These are phyloP conservation scores for Sciurus niger DNA, from an alignment of 2,113 vertebrate genomes.

Conservation along the genomic window DNA sequence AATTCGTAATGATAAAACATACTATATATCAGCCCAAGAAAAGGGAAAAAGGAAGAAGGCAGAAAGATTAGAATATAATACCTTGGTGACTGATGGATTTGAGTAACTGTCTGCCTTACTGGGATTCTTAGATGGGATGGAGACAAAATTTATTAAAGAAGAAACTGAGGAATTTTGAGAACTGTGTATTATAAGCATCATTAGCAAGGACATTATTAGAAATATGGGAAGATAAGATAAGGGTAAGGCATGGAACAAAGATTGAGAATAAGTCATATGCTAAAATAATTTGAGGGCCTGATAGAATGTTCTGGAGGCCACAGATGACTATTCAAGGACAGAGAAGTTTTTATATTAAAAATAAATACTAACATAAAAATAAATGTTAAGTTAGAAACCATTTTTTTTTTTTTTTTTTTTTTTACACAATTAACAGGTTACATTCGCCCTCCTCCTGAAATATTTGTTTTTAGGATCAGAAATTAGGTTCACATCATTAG, in stretches of 20 bases:
- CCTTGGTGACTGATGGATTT: not conserved
- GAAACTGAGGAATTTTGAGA: not conserved
- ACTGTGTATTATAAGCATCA: not conserved
- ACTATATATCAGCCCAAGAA: not conserved
- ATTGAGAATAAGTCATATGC: not conserved
- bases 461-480: conserved; percentile 52
- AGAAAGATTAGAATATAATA: not conserved
- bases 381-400: not conserved
- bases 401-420: not conserved
- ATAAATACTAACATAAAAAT: not conserved
- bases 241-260: not conserved
- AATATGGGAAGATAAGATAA: not conserved
- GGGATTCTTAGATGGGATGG: not conserved
- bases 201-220: not conserved
- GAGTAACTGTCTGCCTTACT: not conserved
- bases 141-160: not conserved
- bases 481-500: conserved; percentile 9
- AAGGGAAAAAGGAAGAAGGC: not conserved
- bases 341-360: conserved; percentile 46
- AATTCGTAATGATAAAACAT: not conserved
- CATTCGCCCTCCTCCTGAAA: not conserved
- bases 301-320: not conserved
- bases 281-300: conserved; percentile 4
- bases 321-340: not conserved
- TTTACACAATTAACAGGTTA: not conserved